Percentiles rank a stretch among this genome's conserved stretches.
These are phyloP conservation scores for Tiliqua scincoides DNA, from an alignment of 2,113 vertebrate species.

Conservation along the genomic window DNA sequence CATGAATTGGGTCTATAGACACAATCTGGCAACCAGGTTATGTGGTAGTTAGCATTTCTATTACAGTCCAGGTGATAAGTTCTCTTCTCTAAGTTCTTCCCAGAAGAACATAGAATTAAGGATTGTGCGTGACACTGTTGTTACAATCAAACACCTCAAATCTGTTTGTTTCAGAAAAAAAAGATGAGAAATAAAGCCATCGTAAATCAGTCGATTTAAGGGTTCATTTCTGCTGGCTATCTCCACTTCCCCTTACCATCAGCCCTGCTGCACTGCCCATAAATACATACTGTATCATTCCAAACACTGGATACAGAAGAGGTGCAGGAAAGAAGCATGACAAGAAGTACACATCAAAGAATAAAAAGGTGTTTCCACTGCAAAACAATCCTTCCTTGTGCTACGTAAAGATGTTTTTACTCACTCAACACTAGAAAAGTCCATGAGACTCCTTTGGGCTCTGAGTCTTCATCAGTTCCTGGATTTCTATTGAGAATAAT, in stretches of 20 bases:
- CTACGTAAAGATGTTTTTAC: background rate
- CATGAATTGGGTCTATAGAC: background rate
- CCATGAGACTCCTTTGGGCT: background rate
- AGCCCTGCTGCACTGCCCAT: background rate
- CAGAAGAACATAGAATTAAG: background rate
- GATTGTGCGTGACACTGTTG: too few relatives aligned
- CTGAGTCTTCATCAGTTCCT: background rate
- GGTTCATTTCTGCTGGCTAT: background rate
- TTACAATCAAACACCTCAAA: background rate
- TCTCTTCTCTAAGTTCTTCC: background rate
- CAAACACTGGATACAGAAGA: background rate
- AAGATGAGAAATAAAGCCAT: background rate
- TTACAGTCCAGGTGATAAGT: background rate
- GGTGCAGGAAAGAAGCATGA: background rate
- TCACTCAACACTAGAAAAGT: background rate
- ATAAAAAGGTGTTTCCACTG: background rate
- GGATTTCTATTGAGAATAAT: background rate
- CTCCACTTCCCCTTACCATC: background rate
- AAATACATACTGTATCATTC: background rate
- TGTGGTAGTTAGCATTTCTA: background rate
- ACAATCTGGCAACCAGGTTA: background rate
- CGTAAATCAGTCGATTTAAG: background rate
- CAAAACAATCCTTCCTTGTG: background rate
- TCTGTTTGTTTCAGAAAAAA: background rate
- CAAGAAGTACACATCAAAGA: background rate